A percentile compares a stretch with the other conserved stretches of the same genome.
Conservation (phyloP, 2,113 vertebrate genomes). For the Myanophis thanlyinensis region DNA sequence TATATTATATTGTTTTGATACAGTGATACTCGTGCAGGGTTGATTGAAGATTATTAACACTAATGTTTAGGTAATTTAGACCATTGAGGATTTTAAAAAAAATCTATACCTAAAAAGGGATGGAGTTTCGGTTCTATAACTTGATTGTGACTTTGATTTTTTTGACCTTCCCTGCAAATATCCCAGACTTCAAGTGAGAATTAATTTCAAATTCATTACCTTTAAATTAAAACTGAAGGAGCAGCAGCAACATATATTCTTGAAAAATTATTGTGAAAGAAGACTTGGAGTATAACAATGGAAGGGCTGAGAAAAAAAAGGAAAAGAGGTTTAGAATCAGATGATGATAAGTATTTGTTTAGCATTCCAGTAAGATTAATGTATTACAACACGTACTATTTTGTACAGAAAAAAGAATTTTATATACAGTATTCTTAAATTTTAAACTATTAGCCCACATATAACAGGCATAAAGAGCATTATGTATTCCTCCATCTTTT, state of each 20-base stretch:
- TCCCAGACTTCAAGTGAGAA: neutral
- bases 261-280: neutral
- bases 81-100: neutral
- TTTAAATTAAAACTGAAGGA: neutral
- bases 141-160: neutral
- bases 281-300: neutral
- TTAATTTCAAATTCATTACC: neutral
- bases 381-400: neutral
- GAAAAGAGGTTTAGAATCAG: neutral
- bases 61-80: neutral
- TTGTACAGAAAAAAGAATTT: neutral
- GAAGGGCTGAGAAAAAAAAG: neutral
- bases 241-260: neutral
- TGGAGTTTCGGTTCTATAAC: neutral
- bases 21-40: neutral
- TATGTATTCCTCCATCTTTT: neutral
- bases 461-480: no score
- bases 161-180: neutral
- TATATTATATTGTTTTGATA: neutral
- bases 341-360: neutral
- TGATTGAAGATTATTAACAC: neutral
- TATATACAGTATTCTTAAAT: neutral
- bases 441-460: neutral
- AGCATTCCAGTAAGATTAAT: neutral
- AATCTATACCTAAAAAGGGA: neutral